phyloP scores from a whole-genome alignment of 2,797 vertebrate genomes.

The Melanotaenia parkinsoni region DNA sequence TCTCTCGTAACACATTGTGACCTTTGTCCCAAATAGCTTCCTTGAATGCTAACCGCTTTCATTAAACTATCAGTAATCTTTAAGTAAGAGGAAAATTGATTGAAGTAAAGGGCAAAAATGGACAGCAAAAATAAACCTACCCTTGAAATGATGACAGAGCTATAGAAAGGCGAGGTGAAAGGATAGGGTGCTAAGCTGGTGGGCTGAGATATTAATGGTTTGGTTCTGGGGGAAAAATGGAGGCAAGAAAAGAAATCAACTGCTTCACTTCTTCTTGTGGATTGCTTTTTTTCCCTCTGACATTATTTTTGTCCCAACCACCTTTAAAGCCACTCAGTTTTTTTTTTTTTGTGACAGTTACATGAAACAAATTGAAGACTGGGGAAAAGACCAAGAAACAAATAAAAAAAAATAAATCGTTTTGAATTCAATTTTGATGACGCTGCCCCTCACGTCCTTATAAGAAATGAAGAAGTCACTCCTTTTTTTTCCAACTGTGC shows the following conservation, averaged over 20 bases:
- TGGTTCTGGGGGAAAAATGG: constrained; percentile 33
- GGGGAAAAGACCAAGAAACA: not conserved
- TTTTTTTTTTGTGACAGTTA: constrained; percentile 9
- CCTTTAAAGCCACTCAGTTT: constrained; percentile 9
- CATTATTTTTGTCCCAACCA: not conserved
- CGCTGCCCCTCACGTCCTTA: not conserved
- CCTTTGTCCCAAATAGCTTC: constrained; percentile 81
- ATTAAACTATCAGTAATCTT: constrained; percentile 83
- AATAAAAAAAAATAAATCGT: not conserved
- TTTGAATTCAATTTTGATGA: constrained; percentile 2
- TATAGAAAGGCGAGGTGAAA: constrained; percentile 44
- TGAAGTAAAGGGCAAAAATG: constrained; percentile 87
- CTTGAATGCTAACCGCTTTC: constrained; percentile 76
- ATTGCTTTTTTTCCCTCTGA: not conserved
- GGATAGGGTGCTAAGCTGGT: constrained; percentile 50
- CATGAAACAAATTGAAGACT: not conserved
- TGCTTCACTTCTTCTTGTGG: not conserved
- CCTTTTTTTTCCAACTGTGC: constrained; percentile 10
- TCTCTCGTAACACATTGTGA: constrained; percentile 73
- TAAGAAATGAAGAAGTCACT: not conserved
- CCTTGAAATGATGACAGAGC: constrained; percentile 66
- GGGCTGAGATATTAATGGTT: constrained; percentile 61
- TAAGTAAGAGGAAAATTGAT: constrained; percentile 70
- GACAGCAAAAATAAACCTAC: constrained; percentile 73
- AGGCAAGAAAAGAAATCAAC: constrained; percentile 1